Base-by-base conservation (phyloP, 2,888 invertebrate species). In the Liodrosophila aerea region DNA sequence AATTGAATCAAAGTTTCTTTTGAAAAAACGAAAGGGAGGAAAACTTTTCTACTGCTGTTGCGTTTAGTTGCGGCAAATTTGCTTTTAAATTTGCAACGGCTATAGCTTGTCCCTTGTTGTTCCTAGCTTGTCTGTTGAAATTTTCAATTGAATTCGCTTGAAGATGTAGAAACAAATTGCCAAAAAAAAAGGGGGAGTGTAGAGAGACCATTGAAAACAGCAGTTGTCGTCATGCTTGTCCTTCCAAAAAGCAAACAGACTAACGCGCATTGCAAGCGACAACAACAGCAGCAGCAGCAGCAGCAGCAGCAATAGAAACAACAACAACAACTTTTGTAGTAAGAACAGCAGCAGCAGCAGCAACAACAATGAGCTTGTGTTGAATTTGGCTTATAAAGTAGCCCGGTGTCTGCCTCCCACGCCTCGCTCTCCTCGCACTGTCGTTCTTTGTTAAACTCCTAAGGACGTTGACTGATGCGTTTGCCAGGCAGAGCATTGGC, bases 381-480 rank as follows among this genome's bases (percentile, higher is more conserved):
- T 64, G 64, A 73, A 69, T 72, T 73, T 67, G 71, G 85, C 64
- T 72, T 73, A 73, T 71, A 83, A 80, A 80, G 78, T 84, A 77
- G 68, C 77, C 70, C 64, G 66, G 40, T 69, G 52, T 57, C 69
- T 60, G 62, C 30, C 64, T 37, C 31, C 40, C 11, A 7, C 40
- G 36, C 37, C 40, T 54, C 12, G 52, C 44, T 57, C 53, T 46
- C 34, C 43, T 62, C 51, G 64, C 58, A 65, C 58, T 70, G 72
- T 80, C 76, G 64, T 78, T 64, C 84, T 86, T 86, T 87, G 85
- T 80, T 84, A 62, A 68, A 64, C 64, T 60, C 53, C 22, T 76
- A 69, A 86, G 87, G 87, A 86, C 86, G 74, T 85, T 86, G 86
- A 86, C 86, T 84, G 86, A 86, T 86, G 85, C 83, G 82, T 81